Evolutionary conservation across 2,113 vertebrate genomes (phyloP).

Genomic region (Cygnus atratus): DNA sequence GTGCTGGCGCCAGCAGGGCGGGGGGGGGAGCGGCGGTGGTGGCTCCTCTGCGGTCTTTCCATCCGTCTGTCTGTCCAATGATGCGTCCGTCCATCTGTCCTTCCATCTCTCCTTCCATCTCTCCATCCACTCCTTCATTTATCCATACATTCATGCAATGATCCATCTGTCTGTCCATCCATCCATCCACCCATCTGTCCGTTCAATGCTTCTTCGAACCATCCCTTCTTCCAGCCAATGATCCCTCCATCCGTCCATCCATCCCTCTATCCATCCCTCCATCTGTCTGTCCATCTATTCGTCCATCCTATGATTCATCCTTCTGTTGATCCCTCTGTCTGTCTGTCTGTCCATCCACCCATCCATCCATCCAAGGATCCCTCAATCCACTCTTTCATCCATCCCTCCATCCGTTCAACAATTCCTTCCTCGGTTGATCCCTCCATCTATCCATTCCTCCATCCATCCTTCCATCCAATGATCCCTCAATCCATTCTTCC

Average conservation of each 20-base stretch:
- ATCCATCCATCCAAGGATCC: too few species aligned
- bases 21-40: not conserved
- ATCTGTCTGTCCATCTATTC: not conserved
- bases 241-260: too few species aligned
- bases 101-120: fast-evolving
- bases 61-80: fast-evolving
- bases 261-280: not conserved
- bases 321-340: too few species aligned
- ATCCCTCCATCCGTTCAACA: not conserved
- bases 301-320: not conserved
- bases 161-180: not conserved
- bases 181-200: not conserved
- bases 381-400: not conserved
- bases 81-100: fast-evolving
- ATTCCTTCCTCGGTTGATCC: fast-evolving
- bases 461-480: fast-evolving
- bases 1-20: not conserved
- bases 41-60: too few species aligned
- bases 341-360: too few species aligned
- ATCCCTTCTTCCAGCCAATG: too few species aligned
- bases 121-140: fast-evolving
- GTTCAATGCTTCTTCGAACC: not conserved
- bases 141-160: fast-evolving
- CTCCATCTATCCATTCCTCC: not conserved
- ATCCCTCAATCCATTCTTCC: fast-evolving